Conservation (phyloP, 2,113 vertebrate species). For the Rattus rattus region DNA sequence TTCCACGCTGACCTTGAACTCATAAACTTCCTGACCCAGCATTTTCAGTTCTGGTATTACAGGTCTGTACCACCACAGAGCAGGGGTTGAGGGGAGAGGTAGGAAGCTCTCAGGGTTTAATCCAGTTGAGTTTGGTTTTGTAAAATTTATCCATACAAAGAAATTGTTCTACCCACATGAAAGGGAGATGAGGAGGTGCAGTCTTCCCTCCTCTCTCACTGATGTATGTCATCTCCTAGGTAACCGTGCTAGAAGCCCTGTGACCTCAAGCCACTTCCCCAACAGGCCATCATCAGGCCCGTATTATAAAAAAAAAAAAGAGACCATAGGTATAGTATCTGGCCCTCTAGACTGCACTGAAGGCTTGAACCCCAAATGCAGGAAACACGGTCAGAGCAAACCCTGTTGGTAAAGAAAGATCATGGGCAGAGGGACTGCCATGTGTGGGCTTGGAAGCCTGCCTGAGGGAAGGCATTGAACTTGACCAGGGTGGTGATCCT, state of each 20-base stretch:
- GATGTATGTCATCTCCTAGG: not conserved
- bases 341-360: not conserved
- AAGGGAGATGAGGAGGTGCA: not conserved
- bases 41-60: not conserved
- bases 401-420: not conserved
- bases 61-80: not conserved
- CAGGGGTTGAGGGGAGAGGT: too few relatives aligned
- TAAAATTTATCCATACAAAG: not conserved
- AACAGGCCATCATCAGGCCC: not conserved
- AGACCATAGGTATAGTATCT: not conserved
- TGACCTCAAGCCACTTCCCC: not conserved
- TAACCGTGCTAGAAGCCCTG: not conserved
- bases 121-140: not conserved
- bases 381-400: not conserved
- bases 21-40: not conserved
- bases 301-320: not conserved
- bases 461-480: not conserved
- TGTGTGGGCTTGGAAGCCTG: not conserved
- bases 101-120: not conserved
- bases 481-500: not conserved
- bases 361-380: not conserved
- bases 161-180: not conserved
- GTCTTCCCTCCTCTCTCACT: not conserved
- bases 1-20: not conserved
- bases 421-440: not conserved